Evolutionary conservation across 1,140 invertebrate genomes (phyloP).

Genomic region (Mamestra configurata): DNA sequence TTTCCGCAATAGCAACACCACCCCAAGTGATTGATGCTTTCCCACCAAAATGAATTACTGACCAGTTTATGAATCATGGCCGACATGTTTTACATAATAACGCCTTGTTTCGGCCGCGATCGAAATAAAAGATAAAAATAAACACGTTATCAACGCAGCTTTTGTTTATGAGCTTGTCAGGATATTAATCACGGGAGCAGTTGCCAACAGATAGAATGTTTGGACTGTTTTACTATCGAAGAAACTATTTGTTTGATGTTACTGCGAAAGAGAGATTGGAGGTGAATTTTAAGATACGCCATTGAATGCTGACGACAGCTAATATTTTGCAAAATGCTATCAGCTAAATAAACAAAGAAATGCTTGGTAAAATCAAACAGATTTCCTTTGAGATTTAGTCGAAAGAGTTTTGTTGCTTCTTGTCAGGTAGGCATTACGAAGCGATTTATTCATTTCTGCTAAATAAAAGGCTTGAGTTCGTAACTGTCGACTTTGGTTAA

Average conservation of each 20-base stretch:
- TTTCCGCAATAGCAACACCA: conserved; percentile 19
- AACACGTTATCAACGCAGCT: conserved; percentile 48
- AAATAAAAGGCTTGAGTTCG: too few species aligned
- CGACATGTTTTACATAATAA: conserved; percentile 50
- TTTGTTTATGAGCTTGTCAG: conserved; percentile 50
- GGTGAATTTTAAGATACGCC: neutral
- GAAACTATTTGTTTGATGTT: conserved; percentile 24
- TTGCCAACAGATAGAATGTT: conserved; percentile 37
- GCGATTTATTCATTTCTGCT: too few species aligned
- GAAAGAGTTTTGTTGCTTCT: too few species aligned
- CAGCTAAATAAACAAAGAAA: too few species aligned
- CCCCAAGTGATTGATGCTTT: conserved; percentile 49
- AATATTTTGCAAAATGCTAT: neutral
- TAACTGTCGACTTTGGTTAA: too few species aligned
- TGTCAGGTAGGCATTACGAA: too few species aligned
- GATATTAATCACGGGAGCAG: conserved; percentile 44
- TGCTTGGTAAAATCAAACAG: too few species aligned
- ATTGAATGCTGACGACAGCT: neutral
- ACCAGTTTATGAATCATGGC: conserved; percentile 54
- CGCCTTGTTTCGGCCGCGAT: conserved; percentile 47
- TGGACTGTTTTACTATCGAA: conserved; percentile 13
- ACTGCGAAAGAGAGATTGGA: neutral
- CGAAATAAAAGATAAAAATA: conserved; percentile 54
- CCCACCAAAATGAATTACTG: conserved; percentile 54
- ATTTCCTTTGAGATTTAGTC: too few species aligned